phyloP scores from a whole-genome alignment of 1,140 invertebrate species.

The Solenopsis invicta region DNA sequence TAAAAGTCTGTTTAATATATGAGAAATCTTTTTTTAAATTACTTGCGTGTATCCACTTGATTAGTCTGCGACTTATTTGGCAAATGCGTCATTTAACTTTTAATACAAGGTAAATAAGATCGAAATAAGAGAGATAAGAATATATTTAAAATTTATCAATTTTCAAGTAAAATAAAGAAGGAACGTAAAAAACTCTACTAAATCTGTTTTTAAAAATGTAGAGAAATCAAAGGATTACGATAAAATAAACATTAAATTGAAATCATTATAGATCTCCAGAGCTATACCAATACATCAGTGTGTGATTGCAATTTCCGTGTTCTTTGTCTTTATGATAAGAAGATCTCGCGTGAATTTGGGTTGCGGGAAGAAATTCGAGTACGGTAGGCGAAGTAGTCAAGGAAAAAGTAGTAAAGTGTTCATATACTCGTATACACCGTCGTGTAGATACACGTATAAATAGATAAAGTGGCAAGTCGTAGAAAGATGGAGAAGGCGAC shows the following conservation, averaged over 20 bases:
- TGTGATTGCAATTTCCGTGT: neutral
- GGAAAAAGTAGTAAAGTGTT: neutral
- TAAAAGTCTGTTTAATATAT: neutral
- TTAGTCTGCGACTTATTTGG: neutral
- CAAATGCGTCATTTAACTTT: neutral
- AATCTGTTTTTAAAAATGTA: neutral
- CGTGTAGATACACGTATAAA: constrained; percentile 59
- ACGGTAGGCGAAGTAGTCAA: neutral
- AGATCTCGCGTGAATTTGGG: constrained; percentile 56
- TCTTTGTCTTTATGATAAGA: constrained; percentile 25
- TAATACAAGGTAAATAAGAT: neutral
- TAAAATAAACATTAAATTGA: neutral
- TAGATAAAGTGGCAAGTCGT: constrained; percentile 64
- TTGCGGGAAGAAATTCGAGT: constrained; percentile 18
- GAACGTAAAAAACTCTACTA: neutral
- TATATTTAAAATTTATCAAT: neutral
- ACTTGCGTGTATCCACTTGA: neutral
- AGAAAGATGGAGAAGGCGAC: constrained; percentile 66
- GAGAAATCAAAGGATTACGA: neutral
- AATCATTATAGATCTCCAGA: neutral
- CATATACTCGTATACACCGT: neutral
- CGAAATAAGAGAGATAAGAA: neutral
- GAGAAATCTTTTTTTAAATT: neutral
- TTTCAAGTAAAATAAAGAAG: constrained; percentile 12
- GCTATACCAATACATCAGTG: neutral